Evolutionary conservation across 1,140 invertebrate genomes (phyloP).

Genomic region (Drosophila setifemur): DNA sequence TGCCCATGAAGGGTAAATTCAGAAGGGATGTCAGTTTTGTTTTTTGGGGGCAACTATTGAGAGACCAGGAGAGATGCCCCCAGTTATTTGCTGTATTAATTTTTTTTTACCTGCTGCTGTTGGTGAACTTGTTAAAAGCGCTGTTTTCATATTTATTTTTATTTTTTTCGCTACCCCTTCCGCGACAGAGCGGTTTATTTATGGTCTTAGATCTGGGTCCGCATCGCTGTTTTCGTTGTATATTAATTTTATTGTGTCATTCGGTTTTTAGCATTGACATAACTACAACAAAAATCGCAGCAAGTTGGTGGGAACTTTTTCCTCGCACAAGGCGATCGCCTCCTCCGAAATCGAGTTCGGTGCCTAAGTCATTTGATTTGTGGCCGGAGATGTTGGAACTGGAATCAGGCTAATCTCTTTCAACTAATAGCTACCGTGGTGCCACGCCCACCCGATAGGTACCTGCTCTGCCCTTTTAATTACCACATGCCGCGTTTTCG

Average conservation of each 20-base stretch:
- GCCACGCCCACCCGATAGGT: constrained; percentile 59
- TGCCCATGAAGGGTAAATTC: too few relatives aligned
- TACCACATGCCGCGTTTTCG: constrained; percentile 75
- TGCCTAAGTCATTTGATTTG: constrained; percentile 79
- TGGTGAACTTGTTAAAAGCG: constrained; percentile 76
- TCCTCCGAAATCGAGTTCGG: constrained; percentile 63
- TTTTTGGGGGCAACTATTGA: constrained; percentile 26
- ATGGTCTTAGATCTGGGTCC: constrained; percentile 75
- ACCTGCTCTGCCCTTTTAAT: constrained; percentile 78
- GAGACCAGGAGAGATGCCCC: constrained; percentile 11
- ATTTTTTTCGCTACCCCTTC: constrained; percentile 50
- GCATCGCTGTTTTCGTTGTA: constrained; percentile 47
- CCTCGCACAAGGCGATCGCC: too few relatives aligned
- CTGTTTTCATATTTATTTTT: constrained; percentile 59
- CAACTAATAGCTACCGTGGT: constrained; percentile 74
- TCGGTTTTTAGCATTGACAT: constrained; percentile 64
- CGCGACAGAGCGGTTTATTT: constrained; percentile 47
- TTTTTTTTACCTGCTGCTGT: constrained; percentile 60
- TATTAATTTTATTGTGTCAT: constrained; percentile 78
- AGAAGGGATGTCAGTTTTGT: not conserved
- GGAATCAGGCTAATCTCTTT: constrained; percentile 51
- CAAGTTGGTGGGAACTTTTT: constrained; percentile 3
- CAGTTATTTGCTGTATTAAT: constrained; percentile 23
- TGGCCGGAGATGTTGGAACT: constrained; percentile 18
- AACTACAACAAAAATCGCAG: constrained; percentile 33